Base-by-base conservation (phyloP, 2,888 invertebrate species). In the Poecilus cupreus region DNA sequence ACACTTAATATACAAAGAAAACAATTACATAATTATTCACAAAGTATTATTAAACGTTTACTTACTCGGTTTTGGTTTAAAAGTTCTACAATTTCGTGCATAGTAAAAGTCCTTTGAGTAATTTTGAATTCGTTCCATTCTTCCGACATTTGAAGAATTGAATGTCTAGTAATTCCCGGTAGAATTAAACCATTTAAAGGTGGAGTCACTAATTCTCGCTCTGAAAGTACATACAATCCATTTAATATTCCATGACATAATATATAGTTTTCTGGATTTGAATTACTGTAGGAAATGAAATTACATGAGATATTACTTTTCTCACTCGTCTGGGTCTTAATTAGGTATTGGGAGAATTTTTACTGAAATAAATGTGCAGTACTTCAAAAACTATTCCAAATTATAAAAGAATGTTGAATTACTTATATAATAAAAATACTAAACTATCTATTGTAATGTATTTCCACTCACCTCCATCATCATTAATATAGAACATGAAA, bases 101-200 rank as follows among this genome's bases (percentile, higher is more conserved):
- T 99, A 10, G 95, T 96, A 82, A 98, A 92, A 70, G 90, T 89
- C 84, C 94, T 92, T 88, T 98, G 97, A 46, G 91, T 91, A 4
- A 98, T 95, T 87, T 94, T 93, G 85, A 97, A 93, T 87, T 97
- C 95, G 85, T 95, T 95, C 97, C 97, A 98, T 87, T 96, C 93
- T 80, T 91, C 91, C 0, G 94, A 92, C 84, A 99, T 89, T 85
- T 95, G 93, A 39, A 99, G 88, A 83, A 99, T 94, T 13, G 97
- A 97, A 84, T 94, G 94, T 82, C 99, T 93, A 1, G 96, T 97
- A 39, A 99, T 94, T 64, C 99, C 99, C 6, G 99, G 99, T 84
- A 99, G 90, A 84, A 99, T 99, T 0, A 99, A 91, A 3, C 98
- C 99, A 86, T 96, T 95, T 82, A 99, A 90, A 2, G 98, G 97